These are phyloP conservation scores for Neocrepidodera transversa DNA, from an alignment of 2,888 invertebrate genomes.

Conservation along the genomic window DNA sequence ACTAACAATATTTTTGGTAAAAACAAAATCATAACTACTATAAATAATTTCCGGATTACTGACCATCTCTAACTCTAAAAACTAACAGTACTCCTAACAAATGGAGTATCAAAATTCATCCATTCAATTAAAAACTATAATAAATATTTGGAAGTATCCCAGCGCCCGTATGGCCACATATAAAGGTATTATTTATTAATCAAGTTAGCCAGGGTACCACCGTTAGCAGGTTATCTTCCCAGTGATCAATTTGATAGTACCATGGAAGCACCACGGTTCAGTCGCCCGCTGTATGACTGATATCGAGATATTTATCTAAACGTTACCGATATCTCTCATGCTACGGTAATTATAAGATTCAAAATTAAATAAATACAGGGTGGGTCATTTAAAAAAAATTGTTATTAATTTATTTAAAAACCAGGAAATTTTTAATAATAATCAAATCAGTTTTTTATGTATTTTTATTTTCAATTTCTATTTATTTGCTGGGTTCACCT, in stretches of 20 bases:
- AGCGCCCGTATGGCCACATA: conserved; percentile 31
- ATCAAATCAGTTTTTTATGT: too few species aligned
- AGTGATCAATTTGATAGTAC: conserved; percentile 35
- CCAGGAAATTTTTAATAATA: too few species aligned
- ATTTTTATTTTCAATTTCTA: too few species aligned
- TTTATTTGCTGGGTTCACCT: too few species aligned
- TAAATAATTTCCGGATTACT: too few species aligned
- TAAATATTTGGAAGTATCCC: conserved; percentile 35
- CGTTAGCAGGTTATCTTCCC: conserved; percentile 39
- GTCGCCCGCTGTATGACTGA: conserved; percentile 42
- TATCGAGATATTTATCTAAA: conserved; percentile 42
- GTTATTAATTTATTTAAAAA: too few species aligned
- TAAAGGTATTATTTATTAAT: conserved; percentile 40
- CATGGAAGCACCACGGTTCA: conserved; percentile 13
- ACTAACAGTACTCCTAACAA: conserved; percentile 24
- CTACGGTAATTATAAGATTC: conserved; percentile 36
- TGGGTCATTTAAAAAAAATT: not conserved
- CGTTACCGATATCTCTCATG: conserved; percentile 37
- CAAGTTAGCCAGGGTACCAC: conserved; percentile 35
- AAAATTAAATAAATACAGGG: conserved; percentile 25
- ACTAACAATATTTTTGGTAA: too few species aligned
- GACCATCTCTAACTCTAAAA: not conserved
- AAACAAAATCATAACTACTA: too few species aligned
- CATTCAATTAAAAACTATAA: conserved; percentile 37
- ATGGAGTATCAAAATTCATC: conserved; percentile 40